These are phyloP conservation scores for Holocentrus rufus DNA, from an alignment of 2,797 vertebrate species.

Conservation along the genomic window DNA sequence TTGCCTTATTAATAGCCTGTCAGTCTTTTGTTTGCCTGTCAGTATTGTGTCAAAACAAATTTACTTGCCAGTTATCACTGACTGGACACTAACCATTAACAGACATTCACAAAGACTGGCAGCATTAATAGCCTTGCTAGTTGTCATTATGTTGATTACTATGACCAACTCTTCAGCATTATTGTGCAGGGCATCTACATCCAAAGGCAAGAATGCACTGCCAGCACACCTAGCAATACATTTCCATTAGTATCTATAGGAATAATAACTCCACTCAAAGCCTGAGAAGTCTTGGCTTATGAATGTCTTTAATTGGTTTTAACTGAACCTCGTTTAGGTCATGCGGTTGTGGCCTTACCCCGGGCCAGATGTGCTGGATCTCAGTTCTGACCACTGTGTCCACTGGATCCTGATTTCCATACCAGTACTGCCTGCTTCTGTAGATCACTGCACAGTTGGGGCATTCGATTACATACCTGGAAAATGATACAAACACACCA, in stretches of 20 bases:
- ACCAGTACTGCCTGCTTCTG: conserved; percentile 98
- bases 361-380: conserved; percentile 98
- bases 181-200: not conserved
- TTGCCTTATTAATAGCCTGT: too few species aligned
- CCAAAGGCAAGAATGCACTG: not conserved
- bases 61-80: too few species aligned
- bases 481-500: conserved; percentile 22
- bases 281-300: conserved; percentile 18
- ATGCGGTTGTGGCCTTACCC: conserved; percentile 81
- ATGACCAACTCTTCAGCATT: not conserved
- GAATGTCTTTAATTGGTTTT: conserved; percentile 18
- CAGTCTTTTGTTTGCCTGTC: too few species aligned
- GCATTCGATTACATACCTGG: conserved; percentile 97
- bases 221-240: not conserved
- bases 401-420: conserved; percentile 98
- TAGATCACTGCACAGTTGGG: conserved; percentile 97
- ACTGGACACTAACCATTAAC: too few species aligned
- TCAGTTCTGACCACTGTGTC: conserved; percentile 98
- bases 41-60: too few species aligned
- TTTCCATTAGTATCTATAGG: not conserved
- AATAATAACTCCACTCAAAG: not conserved
- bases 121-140: not conserved
- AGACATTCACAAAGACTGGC: not conserved
- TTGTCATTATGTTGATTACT: not conserved
- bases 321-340: conserved; percentile 21